Evolutionary conservation across 2,888 invertebrate species (phyloP).

Genomic region (Machimus atricapillus): DNA sequence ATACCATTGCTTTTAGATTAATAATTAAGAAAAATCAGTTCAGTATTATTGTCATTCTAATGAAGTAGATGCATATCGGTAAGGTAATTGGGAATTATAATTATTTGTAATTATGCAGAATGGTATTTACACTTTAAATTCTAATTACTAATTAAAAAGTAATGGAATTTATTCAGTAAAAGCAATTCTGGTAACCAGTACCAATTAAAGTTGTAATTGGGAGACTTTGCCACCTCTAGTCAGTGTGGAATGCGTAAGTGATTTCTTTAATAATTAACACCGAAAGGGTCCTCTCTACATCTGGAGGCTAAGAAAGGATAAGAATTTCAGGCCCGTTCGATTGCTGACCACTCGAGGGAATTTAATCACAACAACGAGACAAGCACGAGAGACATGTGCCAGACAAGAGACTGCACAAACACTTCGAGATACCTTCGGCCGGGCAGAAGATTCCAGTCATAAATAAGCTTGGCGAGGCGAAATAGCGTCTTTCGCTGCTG

Average conservation of each 20-base stretch:
- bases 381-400: not conserved
- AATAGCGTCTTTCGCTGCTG: conserved; percentile 51
- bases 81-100: no score
- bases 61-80: no score
- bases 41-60: no score
- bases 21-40: no score
- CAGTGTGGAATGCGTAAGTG: not conserved
- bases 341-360: not conserved
- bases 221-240: not conserved
- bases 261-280: not conserved
- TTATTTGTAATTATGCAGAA: not conserved
- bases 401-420: not conserved
- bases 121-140: not conserved
- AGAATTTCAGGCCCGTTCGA: not conserved
- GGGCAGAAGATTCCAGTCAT: conserved; percentile 49
- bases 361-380: not conserved
- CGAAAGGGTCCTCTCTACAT: not conserved
- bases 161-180: not conserved
- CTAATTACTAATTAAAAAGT: not conserved
- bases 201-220: not conserved
- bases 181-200: not conserved
- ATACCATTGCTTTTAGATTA: no score
- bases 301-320: not conserved
- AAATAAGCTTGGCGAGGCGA: conserved; percentile 58
- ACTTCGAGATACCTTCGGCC: conserved; percentile 49